These are phyloP conservation scores for Clavelina lepadiformis DNA, from an alignment of 23 tunicate species.

Conservation along the genomic window DNA sequence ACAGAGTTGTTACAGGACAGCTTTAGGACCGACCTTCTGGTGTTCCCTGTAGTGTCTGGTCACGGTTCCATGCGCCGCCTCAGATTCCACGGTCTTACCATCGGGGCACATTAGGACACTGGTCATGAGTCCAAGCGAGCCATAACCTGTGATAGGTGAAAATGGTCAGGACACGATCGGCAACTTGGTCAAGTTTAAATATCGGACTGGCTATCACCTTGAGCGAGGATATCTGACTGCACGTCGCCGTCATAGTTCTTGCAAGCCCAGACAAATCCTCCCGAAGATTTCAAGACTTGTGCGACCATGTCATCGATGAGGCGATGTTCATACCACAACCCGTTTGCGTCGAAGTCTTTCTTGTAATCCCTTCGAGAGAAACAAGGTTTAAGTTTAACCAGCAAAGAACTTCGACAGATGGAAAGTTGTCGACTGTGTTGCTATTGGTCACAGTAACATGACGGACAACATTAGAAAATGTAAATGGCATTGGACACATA, in stretches of 20 bases:
- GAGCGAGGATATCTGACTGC: conserved; percentile 98
- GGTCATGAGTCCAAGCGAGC: conserved; percentile 93
- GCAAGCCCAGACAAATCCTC: conserved; percentile 99
- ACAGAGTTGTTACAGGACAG: too few relatives aligned
- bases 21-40: too few relatives aligned
- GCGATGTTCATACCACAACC: conserved; percentile 98
- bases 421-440: too few relatives aligned
- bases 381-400: neutral
- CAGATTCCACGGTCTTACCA: conserved; percentile 95
- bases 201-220: conserved; percentile 34
- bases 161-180: neutral
- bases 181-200: neutral
- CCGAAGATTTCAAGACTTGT: conserved; percentile 90
- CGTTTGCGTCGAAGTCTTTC: conserved; percentile 86
- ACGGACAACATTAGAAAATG: too few relatives aligned
- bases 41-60: conserved; percentile 93
- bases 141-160: conserved; percentile 37
- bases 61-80: conserved; percentile 96
- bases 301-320: conserved; percentile 99
- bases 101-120: conserved; percentile 89
- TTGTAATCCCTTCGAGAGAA: conserved; percentile 52
- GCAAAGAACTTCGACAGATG: too few relatives aligned
- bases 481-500: too few relatives aligned
- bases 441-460: conserved; percentile 1
- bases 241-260: conserved; percentile 99